phyloP scores from a whole-genome alignment of 2,113 vertebrate genomes.

The Planiliza haematocheilus region DNA sequence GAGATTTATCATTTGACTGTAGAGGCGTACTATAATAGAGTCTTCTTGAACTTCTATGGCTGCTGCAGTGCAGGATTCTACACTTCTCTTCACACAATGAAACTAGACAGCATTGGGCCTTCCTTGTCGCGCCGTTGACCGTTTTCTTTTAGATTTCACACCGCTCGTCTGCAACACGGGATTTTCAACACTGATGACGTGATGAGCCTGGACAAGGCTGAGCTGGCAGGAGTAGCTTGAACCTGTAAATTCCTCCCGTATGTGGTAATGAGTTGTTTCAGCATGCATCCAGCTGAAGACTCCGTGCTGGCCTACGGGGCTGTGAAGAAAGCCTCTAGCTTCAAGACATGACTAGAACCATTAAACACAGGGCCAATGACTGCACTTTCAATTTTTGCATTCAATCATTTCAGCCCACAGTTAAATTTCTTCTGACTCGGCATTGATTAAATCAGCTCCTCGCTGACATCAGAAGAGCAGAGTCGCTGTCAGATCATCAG shows the following conservation, averaged over 20 bases:
- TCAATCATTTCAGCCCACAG: background rate
- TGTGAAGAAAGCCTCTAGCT: background rate
- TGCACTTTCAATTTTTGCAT: background rate
- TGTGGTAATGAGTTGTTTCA: background rate
- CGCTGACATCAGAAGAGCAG: too few relatives aligned
- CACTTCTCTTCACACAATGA: background rate
- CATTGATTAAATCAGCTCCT: background rate
- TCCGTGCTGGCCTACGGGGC: slow-evolving; percentile 2
- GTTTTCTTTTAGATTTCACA: slow-evolving; percentile 1
- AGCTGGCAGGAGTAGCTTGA: background rate
- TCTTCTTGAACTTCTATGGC: too few relatives aligned
- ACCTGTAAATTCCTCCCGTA: background rate
- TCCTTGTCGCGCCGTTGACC: background rate
- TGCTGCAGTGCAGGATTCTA: too few relatives aligned
- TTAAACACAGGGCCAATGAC: background rate
- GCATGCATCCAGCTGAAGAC: slow-evolving; percentile 6
- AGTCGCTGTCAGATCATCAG: too few relatives aligned
- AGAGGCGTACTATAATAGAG: background rate
- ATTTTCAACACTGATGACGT: background rate
- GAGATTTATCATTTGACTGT: background rate
- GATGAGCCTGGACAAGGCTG: background rate
- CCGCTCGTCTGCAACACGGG: background rate
- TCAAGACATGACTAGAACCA: background rate
- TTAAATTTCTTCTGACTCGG: background rate
- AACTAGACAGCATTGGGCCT: background rate